Evolutionary conservation across 2,797 vertebrate genomes (phyloP), one percentile per base, ranked within the genome.

Genomic region (Notolepis coatsorum): DNA sequence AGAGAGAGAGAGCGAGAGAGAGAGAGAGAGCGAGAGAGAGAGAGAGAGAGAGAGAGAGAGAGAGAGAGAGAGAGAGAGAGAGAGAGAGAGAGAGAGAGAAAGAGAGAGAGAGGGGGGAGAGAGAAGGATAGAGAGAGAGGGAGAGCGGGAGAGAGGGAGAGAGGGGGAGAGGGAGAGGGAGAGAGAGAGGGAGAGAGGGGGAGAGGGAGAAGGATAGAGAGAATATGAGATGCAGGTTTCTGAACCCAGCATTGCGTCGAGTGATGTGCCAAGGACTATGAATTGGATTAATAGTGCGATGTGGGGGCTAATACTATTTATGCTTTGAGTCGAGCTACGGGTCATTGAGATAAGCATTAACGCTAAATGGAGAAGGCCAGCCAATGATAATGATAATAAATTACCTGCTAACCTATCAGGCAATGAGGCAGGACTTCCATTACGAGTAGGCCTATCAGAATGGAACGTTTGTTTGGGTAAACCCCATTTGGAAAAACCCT

Each of bases 241-340:
- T 35, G 17, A 72, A 71, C 80, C 67, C 56, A 66, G 31, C 17
- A 55, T 38, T 59, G 38, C 55, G 65, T 65, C 62, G 56, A 4
- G 4, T 56, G 48, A 57, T 55, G 43, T 80, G 74, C 74, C 74
- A 71, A 54, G 71, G 81, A 68, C 81, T 77, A 87, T 84, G 65
- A 86, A 85, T 85, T 73, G 21, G 65, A 85, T 86, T 86, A 86
- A 82, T 79, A 75, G 67, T 51, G 77, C 69, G 80, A 82, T 79
- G 73, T 73, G 80, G 79, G 45, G 41, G 68, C 71, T 82, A 75
- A 86, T 69, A 73, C 71, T 73, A 68, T 77, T 77, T 65, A 71
- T 68, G 66, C 73, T 73, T 68, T 53, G 67, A 80, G 59, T 67
- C 28, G 5, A 53, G 48, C 39, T 65, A 78, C 18, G 53, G 75